Percentiles rank a stretch among this genome's conserved stretches.
Conservation (phyloP, 2,113 vertebrate genomes). For the Clarias macrocephalus region DNA sequence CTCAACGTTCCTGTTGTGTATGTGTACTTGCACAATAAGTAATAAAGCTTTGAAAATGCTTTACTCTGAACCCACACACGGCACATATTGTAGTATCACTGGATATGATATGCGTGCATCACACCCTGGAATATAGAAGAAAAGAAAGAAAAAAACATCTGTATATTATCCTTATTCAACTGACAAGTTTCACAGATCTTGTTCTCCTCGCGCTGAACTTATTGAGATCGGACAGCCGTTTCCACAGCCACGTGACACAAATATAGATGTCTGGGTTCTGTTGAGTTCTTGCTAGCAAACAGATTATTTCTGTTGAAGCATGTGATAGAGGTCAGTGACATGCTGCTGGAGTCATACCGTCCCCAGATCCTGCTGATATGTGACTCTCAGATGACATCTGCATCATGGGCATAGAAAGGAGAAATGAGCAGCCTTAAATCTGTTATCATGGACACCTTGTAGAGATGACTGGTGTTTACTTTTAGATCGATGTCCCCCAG, state of each 20-base stretch:
- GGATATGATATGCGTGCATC: background rate
- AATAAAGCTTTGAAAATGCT: constrained; percentile 17
- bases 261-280: constrained; percentile 64
- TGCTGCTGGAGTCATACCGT: constrained; percentile 62
- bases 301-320: constrained; percentile 65
- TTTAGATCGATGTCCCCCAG: constrained; percentile 14
- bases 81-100: background rate
- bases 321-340: constrained; percentile 50
- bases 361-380: constrained; percentile 27
- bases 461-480: constrained; percentile 1
- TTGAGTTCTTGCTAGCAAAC: constrained; percentile 66
- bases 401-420: constrained; percentile 3
- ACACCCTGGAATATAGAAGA: background rate
- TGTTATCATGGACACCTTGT: constrained; percentile 13
- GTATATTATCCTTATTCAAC: background rate
- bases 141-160: background rate
- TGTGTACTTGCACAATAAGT: constrained; percentile 26
- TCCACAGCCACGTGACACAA: constrained; percentile 66
- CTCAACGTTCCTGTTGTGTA: constrained; percentile 13
- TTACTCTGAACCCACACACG: background rate
- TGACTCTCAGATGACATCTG: constrained; percentile 38
- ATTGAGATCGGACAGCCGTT: constrained; percentile 37
- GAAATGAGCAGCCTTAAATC: constrained; percentile 1
- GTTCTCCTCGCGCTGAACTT: constrained; percentile 41
- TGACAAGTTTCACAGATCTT: constrained; percentile 18